These are phyloP conservation scores for Thereuonema tuberculata DNA, from an alignment of 1,140 invertebrate species.

Conservation along the genomic window DNA sequence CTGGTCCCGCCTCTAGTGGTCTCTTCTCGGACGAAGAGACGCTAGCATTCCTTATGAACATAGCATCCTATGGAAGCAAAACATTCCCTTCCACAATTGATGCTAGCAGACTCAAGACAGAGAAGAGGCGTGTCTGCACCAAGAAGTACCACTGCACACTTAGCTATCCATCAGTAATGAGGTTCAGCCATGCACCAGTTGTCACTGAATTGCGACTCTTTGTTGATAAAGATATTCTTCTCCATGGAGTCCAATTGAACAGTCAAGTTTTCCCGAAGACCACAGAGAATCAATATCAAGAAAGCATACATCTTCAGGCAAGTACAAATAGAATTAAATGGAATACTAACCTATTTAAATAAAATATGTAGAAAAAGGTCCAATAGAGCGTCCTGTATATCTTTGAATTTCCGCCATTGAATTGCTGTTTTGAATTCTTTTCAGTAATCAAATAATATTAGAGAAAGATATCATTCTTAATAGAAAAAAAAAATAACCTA, in stretches of 20 bases:
- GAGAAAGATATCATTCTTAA: no score
- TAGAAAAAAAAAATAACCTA: no score
- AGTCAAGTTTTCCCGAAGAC: constrained; percentile 10
- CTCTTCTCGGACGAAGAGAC: constrained; percentile 54
- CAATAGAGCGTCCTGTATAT: no score
- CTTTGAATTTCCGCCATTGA: no score
- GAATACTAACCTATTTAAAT: no score
- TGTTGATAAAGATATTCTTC: constrained; percentile 59
- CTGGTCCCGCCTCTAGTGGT: constrained; percentile 52
- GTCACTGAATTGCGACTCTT: constrained; percentile 46
- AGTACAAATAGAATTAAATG: no score
- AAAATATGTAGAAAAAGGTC: no score
- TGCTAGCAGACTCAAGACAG: neutral
- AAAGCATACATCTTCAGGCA: neutral
- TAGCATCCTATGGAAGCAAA: constrained; percentile 44
- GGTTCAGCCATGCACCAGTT: constrained; percentile 33
- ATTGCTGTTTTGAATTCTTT: no score
- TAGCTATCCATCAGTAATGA: constrained; percentile 20
- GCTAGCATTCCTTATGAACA: constrained; percentile 66
- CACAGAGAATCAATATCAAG: neutral
- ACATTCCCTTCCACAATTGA: constrained; percentile 53
- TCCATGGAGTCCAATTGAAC: constrained; percentile 40
- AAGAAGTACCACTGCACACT: constrained; percentile 10
- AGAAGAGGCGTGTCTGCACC: neutral
- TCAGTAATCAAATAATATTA: no score